Base-by-base conservation (phyloP, 2,113 vertebrate genomes). In the Clarias magur region DNA sequence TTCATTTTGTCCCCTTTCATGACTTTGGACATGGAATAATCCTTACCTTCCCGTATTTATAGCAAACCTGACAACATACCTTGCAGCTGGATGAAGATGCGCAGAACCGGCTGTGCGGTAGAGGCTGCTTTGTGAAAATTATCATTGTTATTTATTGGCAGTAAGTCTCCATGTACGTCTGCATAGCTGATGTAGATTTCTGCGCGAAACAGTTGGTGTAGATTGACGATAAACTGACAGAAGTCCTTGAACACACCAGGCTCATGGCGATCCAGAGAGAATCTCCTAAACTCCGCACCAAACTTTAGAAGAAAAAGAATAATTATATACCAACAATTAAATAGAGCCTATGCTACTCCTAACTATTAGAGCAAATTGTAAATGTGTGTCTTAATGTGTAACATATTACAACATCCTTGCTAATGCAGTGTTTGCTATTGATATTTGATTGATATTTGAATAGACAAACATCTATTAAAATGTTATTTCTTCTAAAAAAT, bases 231-330 rank as follows among this genome's bases (percentile, higher is more conserved):
- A 76, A 89, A 83, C 81, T 84, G 85, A 12, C 68, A 54, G 70
- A 91, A 89, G 73, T 90, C 85, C 67, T 87, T 80, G 78, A 87
- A 88, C 27, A 60, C 62, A 38, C 86, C 88, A 42, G 87, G 89
- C 63, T 88, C 80, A 30, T 2, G 82, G 15, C 85, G 81, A 86
- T 90, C 83, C 30, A 90, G 42, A 54, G 89, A 89, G 87, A 91
- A 91, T 85, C 90, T 88, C 63, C 90, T 75, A 85, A 91, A 91
- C n/a, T 91, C 90, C 85, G 90, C 90, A 65, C 90, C 87, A 83
- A 85, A 89, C 90, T 91, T 57, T 53, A 42, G 27, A 12, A 3
- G 42, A 17, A 78, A 63, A 10, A 54, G 12, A 81, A 30, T 80
- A 17, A 63, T 56, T 16, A 78, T 38, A 27, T 78, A n/a, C 17